Evolutionary conservation across 2,888 invertebrate genomes (phyloP), one percentile per base, ranked within the genome.

Genomic region (Drosophila nr. fundita): DNA sequence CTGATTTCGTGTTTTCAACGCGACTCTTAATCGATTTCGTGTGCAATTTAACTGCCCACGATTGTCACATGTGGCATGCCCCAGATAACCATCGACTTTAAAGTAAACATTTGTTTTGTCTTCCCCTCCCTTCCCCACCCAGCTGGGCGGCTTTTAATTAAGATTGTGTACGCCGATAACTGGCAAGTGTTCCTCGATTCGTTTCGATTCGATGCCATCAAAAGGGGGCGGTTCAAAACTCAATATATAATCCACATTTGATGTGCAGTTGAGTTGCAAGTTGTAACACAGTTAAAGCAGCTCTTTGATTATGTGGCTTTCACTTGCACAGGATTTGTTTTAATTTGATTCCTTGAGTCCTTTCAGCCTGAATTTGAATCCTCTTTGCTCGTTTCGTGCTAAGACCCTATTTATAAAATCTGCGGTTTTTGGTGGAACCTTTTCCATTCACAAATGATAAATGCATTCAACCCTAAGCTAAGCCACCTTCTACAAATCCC

Each of bases 91-190:
- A 84, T 86, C 87, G 62, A 66, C 65, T 79, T 87, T 84, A 85
- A 87, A 85, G 81, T 75, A 85, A 85, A 87, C 85, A 85, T 85
- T 85, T 87, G 87, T 85, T 85, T 86, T 84, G 13, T 68, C 65
- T 75, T 64, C 67, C 65, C 15, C 38, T 18, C 15, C 61, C 15
- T n/a, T 8, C 15, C 57, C 32, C 32, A 11, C 0, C 3, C 67
- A 66, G 40, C 68, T 55, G 80, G 78, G 68, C 82, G 77, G 76
- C 78, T 70, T 87, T 85, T 85, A 85, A 85, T 85, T 85, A 87
- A 87, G 85, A 87, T 85, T 76, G 87, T 75, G 76, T 45, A 67
- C 34, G n/a, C 50, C 82, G 87, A 84, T 84, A 87, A 84, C 62
- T 69, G 74, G 64, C 77, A 84, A 84, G 69, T 79, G 65, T 69